These are phyloP conservation scores for Branchipolynoe longqiensis DNA, from an alignment of 2,888 invertebrate species.

Conservation along the genomic window DNA sequence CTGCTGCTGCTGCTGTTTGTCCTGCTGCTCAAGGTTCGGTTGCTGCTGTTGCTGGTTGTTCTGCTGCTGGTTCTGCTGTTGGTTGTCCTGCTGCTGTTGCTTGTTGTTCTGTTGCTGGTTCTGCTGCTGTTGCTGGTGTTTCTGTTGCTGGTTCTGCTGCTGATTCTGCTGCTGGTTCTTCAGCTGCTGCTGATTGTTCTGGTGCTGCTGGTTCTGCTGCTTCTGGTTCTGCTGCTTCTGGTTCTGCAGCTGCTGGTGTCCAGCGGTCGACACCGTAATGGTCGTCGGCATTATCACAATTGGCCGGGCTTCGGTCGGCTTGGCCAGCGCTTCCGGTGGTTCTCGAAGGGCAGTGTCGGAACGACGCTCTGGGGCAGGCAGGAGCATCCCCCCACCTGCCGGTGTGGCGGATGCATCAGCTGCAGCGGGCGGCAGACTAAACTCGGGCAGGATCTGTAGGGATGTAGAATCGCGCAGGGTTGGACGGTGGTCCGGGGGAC, in stretches of 20 bases:
- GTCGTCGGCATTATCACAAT: neutral
- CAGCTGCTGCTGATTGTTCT: too few species aligned
- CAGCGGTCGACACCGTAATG: neutral
- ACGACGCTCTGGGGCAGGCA: neutral
- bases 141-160: too few species aligned
- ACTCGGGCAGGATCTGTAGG: conserved; percentile 17
- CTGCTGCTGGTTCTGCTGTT: neutral
- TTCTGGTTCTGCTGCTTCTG: neutral
- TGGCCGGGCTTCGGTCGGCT: neutral
- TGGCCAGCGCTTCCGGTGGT: too few species aligned
- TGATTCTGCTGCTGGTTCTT: too few species aligned
- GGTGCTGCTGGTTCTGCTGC: too few species aligned
- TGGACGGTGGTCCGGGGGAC: neutral
- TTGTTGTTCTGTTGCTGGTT: too few species aligned
- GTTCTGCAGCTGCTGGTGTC: neutral
- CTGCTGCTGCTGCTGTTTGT: neutral
- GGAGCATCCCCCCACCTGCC: neutral
- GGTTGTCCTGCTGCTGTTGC: too few species aligned
- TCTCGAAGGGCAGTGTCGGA: too few species aligned
- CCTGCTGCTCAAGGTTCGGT: neutral
- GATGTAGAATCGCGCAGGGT: neutral
- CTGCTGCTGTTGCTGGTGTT: too few species aligned
- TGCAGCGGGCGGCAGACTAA: conserved; percentile 1
- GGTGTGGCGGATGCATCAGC: neutral
- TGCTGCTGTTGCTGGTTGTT: neutral